A percentile compares a stretch with the other conserved stretches of the same genome.
phyloP scores from a whole-genome alignment of 2,888 invertebrate genomes.

The Lasioglossum figueresi region DNA sequence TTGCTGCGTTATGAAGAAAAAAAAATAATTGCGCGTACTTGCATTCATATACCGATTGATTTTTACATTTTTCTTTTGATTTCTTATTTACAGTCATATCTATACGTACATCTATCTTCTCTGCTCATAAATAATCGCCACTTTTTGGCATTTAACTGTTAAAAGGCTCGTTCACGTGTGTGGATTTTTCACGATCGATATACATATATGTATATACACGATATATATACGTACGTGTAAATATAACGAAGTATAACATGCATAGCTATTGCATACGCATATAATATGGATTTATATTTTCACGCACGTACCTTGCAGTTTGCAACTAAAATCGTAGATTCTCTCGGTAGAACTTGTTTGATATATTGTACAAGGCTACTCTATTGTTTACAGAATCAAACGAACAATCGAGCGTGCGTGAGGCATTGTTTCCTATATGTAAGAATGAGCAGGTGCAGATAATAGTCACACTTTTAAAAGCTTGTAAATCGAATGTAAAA shows the following conservation, averaged over 20 bases:
- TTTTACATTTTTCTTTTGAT: slow-evolving; percentile 21
- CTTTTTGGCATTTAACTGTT: slow-evolving; percentile 50
- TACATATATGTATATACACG: slow-evolving; percentile 41
- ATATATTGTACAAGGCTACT: background rate
- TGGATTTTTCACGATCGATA: slow-evolving; percentile 40
- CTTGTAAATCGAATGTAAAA: slow-evolving; percentile 39
- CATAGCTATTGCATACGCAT: background rate
- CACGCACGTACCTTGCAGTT: slow-evolving; percentile 30
- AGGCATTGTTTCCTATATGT: background rate
- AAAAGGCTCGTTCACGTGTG: slow-evolving; percentile 37
- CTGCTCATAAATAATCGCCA: slow-evolving; percentile 48
- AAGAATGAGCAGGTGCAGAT: slow-evolving; percentile 10
- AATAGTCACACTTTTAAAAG: background rate
- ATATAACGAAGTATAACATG: slow-evolving; percentile 31
- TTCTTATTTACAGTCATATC: slow-evolving; percentile 37
- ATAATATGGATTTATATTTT: slow-evolving; percentile 35
- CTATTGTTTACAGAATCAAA: slow-evolving; percentile 16
- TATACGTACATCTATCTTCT: slow-evolving; percentile 32
- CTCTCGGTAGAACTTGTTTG: background rate
- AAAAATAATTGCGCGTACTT: slow-evolving; percentile 23
- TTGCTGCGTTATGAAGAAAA: slow-evolving; percentile 37
- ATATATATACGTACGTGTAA: slow-evolving; percentile 42
- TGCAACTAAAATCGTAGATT: slow-evolving; percentile 22
- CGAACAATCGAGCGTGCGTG: slow-evolving; percentile 1
- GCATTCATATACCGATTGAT: slow-evolving; percentile 36